Conservation (phyloP, 2,113 vertebrate species). For the Cnemophilus loriae region DNA sequence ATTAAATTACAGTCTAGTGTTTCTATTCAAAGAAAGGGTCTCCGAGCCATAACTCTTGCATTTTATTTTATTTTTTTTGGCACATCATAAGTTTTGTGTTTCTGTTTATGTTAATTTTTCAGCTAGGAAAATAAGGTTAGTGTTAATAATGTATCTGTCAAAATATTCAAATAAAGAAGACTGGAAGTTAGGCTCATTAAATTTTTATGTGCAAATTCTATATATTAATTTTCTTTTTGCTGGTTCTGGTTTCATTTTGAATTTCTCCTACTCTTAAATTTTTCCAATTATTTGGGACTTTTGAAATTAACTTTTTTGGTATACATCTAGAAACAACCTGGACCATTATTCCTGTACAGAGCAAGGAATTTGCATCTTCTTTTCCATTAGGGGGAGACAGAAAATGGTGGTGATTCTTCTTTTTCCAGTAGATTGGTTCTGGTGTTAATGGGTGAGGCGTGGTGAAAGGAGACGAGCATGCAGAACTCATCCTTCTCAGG, state of each 20-base stretch:
- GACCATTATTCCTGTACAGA: not conserved
- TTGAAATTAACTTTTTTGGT: not conserved
- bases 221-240: not conserved
- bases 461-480: not conserved
- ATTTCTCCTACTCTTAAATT: not conserved
- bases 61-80: not conserved
- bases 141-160: conserved; percentile 43
- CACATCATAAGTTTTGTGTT: conserved; percentile 5
- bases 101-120: conserved; percentile 13
- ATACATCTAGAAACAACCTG: not conserved
- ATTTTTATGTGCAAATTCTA: conserved; percentile 26
- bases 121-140: conserved; percentile 65
- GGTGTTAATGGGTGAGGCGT: not conserved
- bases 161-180: conserved; percentile 33
- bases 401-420: not conserved
- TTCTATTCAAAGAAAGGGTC: not conserved
- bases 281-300: not conserved
- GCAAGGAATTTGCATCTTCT: not conserved
- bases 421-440: not conserved
- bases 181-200: not conserved
- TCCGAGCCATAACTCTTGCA: not conserved
- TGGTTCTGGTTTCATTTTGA: not conserved
- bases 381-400: not conserved
- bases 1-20: conserved; percentile 60
- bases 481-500: not conserved